Evolutionary conservation across 2,113 vertebrate species (phyloP).

Genomic region (Tachysurus vachellii): DNA sequence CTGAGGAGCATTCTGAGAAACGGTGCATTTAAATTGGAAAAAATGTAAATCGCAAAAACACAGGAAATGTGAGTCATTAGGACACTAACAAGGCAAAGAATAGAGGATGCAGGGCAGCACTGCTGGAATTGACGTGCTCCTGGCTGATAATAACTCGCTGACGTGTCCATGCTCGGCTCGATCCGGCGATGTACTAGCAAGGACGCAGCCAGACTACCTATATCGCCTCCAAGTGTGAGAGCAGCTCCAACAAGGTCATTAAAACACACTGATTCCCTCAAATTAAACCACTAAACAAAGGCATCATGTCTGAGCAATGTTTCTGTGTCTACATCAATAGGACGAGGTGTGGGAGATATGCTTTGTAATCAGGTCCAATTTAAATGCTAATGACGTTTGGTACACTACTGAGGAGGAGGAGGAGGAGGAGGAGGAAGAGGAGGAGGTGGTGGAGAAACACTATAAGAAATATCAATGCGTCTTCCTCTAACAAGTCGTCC

Average conservation of each 20-base stretch:
- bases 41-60: constrained; percentile 48
- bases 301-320: constrained; percentile 51
- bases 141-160: constrained; percentile 40
- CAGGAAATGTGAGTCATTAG: constrained; percentile 49
- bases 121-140: constrained; percentile 2
- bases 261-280: constrained; percentile 37
- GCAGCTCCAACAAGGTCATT: constrained; percentile 42
- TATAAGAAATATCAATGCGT: constrained; percentile 28
- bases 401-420: constrained; percentile 12
- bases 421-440: constrained; percentile 10
- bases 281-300: constrained; percentile 50
- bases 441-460: not conserved
- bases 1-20: not conserved
- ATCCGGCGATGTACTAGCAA: not conserved
- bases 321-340: constrained; percentile 51
- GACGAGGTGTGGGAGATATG: constrained; percentile 51
- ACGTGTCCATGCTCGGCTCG: constrained; percentile 18
- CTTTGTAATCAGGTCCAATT: constrained; percentile 51
- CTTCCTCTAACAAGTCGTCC: constrained; percentile 51
- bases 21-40: constrained; percentile 24
- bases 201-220: not conserved
- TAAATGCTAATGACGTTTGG: constrained; percentile 53
- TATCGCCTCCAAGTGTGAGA: constrained; percentile 20
- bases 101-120: not conserved
- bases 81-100: constrained; percentile 38